phyloP scores from a whole-genome alignment of 2,113 vertebrate species.

The Chloroceryle aenea region DNA sequence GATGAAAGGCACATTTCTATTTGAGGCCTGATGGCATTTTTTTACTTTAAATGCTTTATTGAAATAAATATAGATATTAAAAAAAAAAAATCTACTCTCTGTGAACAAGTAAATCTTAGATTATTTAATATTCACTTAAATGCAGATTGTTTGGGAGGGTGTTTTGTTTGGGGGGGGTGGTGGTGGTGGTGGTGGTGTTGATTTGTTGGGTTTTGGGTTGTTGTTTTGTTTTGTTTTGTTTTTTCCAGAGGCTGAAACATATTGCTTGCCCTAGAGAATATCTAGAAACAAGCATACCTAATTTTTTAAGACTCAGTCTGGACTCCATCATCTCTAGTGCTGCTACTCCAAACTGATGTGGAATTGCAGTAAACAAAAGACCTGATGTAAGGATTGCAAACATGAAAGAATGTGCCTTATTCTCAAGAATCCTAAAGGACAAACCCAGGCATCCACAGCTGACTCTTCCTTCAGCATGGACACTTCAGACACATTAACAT shows the following conservation, averaged over 20 bases:
- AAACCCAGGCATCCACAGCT: not conserved
- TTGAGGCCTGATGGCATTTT: not conserved
- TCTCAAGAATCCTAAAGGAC: not conserved
- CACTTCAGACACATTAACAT: not conserved
- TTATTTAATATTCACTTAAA: constrained; percentile 8
- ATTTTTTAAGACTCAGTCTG: not conserved
- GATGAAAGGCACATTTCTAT: not conserved
- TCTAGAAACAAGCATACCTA: not conserved
- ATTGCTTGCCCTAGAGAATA: not conserved
- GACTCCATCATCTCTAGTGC: not conserved
- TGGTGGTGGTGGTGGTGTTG: no score
- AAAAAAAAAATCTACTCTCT: not conserved
- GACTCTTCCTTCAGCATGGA: not conserved
- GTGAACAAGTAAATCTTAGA: not conserved
- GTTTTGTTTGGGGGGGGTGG: not conserved
- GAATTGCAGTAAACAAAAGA: not conserved
- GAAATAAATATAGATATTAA: no score
- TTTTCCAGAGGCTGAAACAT: not conserved
- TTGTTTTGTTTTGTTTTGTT: no score
- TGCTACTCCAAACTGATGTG: not conserved
- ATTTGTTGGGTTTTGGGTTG: no score
- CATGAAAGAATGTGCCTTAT: not conserved
- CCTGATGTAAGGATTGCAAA: not conserved
- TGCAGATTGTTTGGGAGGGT: not conserved
- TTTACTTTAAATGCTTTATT: not conserved